Evolutionary conservation across 2,113 vertebrate species (phyloP).

Genomic region (Notarius lentiginosus): DNA sequence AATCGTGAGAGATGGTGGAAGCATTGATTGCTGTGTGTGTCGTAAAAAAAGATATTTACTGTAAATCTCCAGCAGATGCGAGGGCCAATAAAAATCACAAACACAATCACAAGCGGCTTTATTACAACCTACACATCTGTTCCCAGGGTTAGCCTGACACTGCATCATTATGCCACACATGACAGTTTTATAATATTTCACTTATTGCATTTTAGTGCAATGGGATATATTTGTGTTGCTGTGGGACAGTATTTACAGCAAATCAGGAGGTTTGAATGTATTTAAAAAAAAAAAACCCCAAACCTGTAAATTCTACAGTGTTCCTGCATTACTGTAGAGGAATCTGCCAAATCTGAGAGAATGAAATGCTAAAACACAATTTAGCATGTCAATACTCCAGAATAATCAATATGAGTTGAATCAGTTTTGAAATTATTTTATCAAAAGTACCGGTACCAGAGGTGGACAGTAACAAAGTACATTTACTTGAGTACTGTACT

Average conservation of each 20-base stretch:
- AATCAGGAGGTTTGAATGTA: not conserved
- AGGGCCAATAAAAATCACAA: slow-evolving; percentile 70
- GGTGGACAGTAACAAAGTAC: too few species aligned
- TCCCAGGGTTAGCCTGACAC: slow-evolving; percentile 47
- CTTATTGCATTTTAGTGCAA: slow-evolving; percentile 51
- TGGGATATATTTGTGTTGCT: slow-evolving; percentile 34
- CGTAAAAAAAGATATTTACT: slow-evolving; percentile 73
- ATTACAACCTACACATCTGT: slow-evolving; percentile 67
- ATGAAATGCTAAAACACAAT: slow-evolving; percentile 12
- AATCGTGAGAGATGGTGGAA: slow-evolving; percentile 49
- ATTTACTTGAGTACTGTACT: too few species aligned
- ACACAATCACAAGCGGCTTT: slow-evolving; percentile 70
- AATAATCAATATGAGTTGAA: not conserved
- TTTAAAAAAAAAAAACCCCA: not conserved
- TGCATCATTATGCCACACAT: slow-evolving; percentile 40
- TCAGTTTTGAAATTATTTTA: not conserved
- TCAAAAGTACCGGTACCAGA: slow-evolving; percentile 9
- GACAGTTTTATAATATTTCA: slow-evolving; percentile 51
- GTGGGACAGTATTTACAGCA: slow-evolving; percentile 17
- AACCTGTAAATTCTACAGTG: slow-evolving; percentile 19
- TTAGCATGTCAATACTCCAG: slow-evolving; percentile 8
- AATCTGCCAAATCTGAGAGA: not conserved
- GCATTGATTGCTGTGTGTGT: slow-evolving; percentile 57
- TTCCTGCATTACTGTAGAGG: not conserved
- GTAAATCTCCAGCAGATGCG: slow-evolving; percentile 69